Evolutionary conservation across 2,797 vertebrate genomes (phyloP).

Genomic region (Chaetodon trifasciatus): DNA sequence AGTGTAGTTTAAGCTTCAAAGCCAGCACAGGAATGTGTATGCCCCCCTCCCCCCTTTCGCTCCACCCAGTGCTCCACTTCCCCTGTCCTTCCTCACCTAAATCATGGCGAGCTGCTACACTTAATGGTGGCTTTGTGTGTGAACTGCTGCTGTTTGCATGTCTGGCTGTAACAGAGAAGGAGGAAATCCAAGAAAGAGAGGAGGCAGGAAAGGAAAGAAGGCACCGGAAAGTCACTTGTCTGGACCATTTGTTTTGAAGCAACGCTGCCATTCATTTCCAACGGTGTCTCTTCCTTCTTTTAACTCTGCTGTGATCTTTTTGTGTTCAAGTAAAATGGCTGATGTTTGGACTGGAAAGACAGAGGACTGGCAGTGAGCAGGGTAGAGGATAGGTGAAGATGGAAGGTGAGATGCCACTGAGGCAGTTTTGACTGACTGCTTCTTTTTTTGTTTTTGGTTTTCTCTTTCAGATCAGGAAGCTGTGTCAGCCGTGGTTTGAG

Average conservation of each 20-base stretch:
- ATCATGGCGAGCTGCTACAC: conserved; percentile 61
- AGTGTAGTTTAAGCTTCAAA: conserved; percentile 80
- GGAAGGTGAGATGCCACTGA: conserved; percentile 1
- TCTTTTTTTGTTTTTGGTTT: background rate
- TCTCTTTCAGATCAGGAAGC: conserved; percentile 86
- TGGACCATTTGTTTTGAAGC: conserved; percentile 14
- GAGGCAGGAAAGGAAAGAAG: conserved; percentile 43
- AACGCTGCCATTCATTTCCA: conserved; percentile 11
- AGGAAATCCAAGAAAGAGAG: conserved; percentile 55
- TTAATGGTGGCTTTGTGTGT: conserved; percentile 78
- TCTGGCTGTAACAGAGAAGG: conserved; percentile 49
- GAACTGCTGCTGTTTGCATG: conserved; percentile 61
- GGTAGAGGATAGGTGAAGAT: conserved; percentile 8
- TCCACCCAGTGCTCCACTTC: conserved; percentile 73
- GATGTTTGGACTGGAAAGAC: conserved; percentile 22
- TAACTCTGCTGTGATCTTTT: background rate
- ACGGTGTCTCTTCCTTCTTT: background rate
- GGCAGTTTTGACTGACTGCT: conserved; percentile 42
- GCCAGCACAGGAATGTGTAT: conserved; percentile 73
- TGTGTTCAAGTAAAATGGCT: conserved; percentile 25
- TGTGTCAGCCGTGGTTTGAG: conserved; percentile 86
- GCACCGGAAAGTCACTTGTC: conserved; percentile 26
- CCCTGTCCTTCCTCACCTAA: conserved; percentile 73
- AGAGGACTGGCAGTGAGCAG: conserved; percentile 1
- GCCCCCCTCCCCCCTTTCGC: conserved; percentile 52